A percentile compares a stretch with the other conserved stretches of the same genome.
Evolutionary conservation across 1,140 invertebrate species (phyloP).

Genomic region (Ectropis grisescens): DNA sequence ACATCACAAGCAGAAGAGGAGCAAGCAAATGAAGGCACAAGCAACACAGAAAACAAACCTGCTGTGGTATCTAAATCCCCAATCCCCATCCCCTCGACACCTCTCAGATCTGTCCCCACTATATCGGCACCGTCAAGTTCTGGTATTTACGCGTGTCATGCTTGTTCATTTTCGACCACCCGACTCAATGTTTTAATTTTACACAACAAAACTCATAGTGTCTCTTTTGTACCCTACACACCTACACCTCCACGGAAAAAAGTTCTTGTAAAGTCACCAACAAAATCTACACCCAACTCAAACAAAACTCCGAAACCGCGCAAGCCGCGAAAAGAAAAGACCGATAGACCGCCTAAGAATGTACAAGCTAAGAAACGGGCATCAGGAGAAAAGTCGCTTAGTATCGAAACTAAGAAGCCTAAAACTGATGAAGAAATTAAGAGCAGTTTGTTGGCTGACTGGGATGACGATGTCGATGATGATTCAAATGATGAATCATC

Average conservation of each 20-base stretch:
- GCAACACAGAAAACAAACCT: slow-evolving; percentile 15
- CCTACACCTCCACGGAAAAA: slow-evolving; percentile 53
- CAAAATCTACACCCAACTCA: slow-evolving; percentile 33
- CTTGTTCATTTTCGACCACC: slow-evolving; percentile 75
- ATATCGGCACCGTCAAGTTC: slow-evolving; percentile 37
- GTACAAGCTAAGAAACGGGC: slow-evolving; percentile 29
- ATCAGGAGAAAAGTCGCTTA: slow-evolving; percentile 21
- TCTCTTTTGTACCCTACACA: slow-evolving; percentile 53
- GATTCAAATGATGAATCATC: slow-evolving; percentile 49
- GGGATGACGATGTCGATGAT: slow-evolving; percentile 64
- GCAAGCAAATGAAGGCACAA: background rate
- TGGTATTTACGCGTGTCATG: slow-evolving; percentile 73
- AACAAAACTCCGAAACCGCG: slow-evolving; percentile 37
- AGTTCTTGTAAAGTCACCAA: slow-evolving; percentile 15
- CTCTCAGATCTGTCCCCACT: slow-evolving; percentile 12
- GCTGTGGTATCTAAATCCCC: slow-evolving; percentile 12
- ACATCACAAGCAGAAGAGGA: slow-evolving; percentile 1
- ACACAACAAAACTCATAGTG: slow-evolving; percentile 75
- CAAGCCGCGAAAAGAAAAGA: slow-evolving; percentile 38
- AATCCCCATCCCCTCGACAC: slow-evolving; percentile 19
- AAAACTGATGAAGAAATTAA: slow-evolving; percentile 68
- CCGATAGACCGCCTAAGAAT: slow-evolving; percentile 27
- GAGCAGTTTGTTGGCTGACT: slow-evolving; percentile 64
- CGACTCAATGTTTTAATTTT: slow-evolving; percentile 78
- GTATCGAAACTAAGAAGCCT: slow-evolving; percentile 39